Conservation (phyloP, 2,113 vertebrate species). For the Orientallactaga bullata region DNA sequence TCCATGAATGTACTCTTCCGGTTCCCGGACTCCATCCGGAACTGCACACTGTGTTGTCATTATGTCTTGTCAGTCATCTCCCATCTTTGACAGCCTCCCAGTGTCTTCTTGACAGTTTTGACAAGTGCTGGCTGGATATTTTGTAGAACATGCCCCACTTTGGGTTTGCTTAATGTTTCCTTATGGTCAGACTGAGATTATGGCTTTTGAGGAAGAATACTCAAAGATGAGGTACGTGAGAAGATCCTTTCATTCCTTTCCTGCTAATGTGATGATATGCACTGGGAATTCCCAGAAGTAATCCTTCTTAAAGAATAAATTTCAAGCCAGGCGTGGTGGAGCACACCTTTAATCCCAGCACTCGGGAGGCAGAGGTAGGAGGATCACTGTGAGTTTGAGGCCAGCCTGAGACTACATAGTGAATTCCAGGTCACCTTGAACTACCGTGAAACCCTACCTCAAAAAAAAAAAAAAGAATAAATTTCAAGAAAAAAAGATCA, state of each 20-base stretch:
- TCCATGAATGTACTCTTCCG: neutral
- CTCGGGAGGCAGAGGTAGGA: too few species aligned
- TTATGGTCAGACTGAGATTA: neutral
- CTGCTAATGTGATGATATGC: neutral
- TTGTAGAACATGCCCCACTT: too few species aligned
- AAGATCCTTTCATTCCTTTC: neutral
- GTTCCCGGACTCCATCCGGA: neutral
- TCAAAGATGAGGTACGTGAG: neutral
- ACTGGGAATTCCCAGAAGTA: neutral
- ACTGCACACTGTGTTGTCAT: neutral
- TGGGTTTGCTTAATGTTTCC: too few species aligned
- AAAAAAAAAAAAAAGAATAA: neutral
- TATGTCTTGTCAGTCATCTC: neutral
- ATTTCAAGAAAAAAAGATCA: neutral
- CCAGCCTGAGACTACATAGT: too few species aligned
- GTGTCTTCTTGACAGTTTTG: neutral
- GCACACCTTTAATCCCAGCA: too few species aligned
- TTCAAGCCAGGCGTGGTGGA: neutral
- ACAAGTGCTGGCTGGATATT: neutral
- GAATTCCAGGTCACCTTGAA: too few species aligned
- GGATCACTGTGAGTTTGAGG: too few species aligned
- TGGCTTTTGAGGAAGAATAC: constrained; percentile 12
- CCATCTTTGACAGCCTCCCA: neutral
- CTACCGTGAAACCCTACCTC: too few species aligned
- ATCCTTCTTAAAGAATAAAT: neutral